Evolutionary conservation across 2,888 invertebrate species (phyloP), one percentile per base, ranked within the genome.

Genomic region (Ferdinandea cuprea): DNA sequence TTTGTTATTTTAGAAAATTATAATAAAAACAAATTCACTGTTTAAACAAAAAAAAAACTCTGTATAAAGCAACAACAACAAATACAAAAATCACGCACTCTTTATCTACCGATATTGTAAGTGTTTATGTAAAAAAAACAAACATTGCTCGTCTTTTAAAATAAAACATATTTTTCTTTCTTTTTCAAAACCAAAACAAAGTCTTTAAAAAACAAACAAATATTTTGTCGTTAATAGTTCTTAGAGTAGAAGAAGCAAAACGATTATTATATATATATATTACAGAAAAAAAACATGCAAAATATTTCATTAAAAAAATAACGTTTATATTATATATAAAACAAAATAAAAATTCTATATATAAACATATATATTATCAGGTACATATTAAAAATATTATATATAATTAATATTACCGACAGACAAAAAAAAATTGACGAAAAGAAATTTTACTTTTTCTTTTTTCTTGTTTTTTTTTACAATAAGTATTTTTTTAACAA

Each of bases 311-410:
- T 76, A 56, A 68, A 42, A 52, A 68, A n/a, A 73, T 42, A 78
- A 68, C 71, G 83, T 83, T 83, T 83, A 83, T 83, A 83, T 83
- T 83, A 83, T 83, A 83, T 83, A 83, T 83, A 83, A 83, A 83
- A 66, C 54, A 83, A 72, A 65, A 58, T 30, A 48, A 17, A 78
- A 66, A 68, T 52, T 72, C 77, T 66, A 69, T 58, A 69, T 58
- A 71, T 11, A 65, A 37, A 58, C 63, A 21, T 72, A 61, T 66
- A 65, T 79, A 79, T 74, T 68, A 74, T 78, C 66, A 78, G 78
- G 78, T 78, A 78, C 58, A 83, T 78, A 78, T 74, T 79, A 69
- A 79, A 78, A 84, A 79, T 73, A 81, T 81, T 74, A 80, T 80
- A 74, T 80, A 74, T 80, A 80, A 76, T 77, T 77, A 81, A 76